These are phyloP conservation scores for Nyctereutes procyonoides DNA, from an alignment of 2,113 vertebrate genomes.

Conservation along the genomic window DNA sequence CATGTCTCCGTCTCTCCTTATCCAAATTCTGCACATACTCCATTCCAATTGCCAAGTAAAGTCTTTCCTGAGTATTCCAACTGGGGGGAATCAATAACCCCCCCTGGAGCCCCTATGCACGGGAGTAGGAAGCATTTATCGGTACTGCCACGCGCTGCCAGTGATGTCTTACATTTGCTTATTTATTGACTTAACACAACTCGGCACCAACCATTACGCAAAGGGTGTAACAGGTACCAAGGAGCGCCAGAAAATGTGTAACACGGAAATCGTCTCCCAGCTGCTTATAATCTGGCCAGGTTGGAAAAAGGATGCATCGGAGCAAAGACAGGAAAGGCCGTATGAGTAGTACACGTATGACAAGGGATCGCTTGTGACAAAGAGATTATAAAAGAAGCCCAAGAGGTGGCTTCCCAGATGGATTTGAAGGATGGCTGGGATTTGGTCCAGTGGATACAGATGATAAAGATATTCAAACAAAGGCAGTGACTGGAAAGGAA, in stretches of 20 bases:
- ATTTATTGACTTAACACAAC: conserved; percentile 6
- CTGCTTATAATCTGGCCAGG: too few relatives aligned
- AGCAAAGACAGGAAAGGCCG: neutral
- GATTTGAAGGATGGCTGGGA: neutral
- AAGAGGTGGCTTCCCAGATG: neutral
- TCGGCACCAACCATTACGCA: neutral
- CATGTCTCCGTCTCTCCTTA: neutral
- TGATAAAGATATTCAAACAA: neutral
- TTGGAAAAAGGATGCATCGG: neutral
- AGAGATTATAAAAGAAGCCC: neutral
- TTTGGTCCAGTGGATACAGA: neutral
- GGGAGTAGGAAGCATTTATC: neutral
- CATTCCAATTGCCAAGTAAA: neutral
- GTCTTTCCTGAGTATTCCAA: neutral
- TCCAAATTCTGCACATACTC: neutral
- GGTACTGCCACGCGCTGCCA: neutral
- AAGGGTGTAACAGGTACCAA: neutral
- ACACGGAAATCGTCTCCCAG: neutral
- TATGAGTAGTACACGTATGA: accelerated
- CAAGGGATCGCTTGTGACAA: neutral
- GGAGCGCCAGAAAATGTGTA: neutral
- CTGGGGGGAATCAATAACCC: neutral
- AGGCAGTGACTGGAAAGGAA: neutral
- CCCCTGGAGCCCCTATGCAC: neutral
- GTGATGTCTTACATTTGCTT: neutral